phyloP scores from a whole-genome alignment of 2,797 vertebrate genomes.

The Garrulus glandarius region DNA sequence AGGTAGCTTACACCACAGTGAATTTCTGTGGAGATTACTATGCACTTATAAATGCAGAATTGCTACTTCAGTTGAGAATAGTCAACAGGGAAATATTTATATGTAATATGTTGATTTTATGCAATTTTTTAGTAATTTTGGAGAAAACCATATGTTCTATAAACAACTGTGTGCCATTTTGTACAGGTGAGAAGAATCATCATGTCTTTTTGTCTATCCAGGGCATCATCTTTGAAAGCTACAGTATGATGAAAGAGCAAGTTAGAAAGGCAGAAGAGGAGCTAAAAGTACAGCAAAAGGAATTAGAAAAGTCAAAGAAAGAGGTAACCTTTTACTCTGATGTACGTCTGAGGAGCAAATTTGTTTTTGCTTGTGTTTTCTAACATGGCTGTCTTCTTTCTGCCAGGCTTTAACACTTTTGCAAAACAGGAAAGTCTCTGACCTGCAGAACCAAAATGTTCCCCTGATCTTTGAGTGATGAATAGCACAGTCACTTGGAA shows the following conservation, averaged over 20 bases:
- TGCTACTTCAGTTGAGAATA: neutral
- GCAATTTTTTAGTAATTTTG: neutral
- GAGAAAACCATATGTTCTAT: neutral
- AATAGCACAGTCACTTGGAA: neutral
- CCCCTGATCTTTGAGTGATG: neutral
- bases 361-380: neutral
- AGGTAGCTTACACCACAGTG: neutral
- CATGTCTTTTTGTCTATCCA: neutral
- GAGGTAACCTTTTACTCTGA: slow-evolving; percentile 63
- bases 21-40: neutral
- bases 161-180: neutral
- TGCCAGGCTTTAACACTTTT: neutral
- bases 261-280: slow-evolving; percentile 22
- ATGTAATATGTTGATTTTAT: neutral
- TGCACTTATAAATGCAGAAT: neutral
- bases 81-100: neutral
- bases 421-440: neutral
- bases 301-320: slow-evolving; percentile 68
- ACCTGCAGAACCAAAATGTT: neutral
- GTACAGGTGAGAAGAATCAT: neutral
- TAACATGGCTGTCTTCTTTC: neutral
- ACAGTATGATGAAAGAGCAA: slow-evolving; percentile 30
- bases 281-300: slow-evolving; percentile 60
- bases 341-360: neutral
- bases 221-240: neutral